Conservation (phyloP, 2,888 invertebrate genomes). For the Amblyjoppa fuscipennis region DNA sequence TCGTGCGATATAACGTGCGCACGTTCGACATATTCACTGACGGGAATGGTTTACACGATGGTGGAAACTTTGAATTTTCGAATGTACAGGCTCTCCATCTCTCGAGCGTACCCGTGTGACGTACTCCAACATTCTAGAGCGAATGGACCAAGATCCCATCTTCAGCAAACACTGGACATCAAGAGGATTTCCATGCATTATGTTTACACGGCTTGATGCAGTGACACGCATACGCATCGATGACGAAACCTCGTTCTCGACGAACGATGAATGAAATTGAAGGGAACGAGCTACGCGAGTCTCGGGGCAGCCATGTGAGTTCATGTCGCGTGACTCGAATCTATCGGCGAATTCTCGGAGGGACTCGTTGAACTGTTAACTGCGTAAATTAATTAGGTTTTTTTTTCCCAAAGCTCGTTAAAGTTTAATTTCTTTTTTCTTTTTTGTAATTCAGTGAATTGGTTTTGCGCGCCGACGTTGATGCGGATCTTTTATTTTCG, state of each 20-base stretch:
- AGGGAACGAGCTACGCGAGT: background rate
- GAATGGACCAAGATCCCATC: background rate
- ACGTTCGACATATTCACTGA: constrained; percentile 11
- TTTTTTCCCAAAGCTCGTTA: background rate
- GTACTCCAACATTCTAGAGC: background rate
- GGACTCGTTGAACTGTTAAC: background rate
- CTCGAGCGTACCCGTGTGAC: background rate
- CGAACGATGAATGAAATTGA: background rate
- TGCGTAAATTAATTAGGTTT: background rate
- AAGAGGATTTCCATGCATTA: background rate
- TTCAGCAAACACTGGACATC: background rate
- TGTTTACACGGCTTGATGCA: background rate
- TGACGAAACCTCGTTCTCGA: background rate
- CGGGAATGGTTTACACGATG: constrained; percentile 12
- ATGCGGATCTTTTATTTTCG: constrained; percentile 3
- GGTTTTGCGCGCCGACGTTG: constrained; percentile 32
- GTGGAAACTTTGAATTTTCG: constrained; percentile 26
- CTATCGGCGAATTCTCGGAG: background rate
- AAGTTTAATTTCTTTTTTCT: background rate
- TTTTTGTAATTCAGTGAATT: constrained; percentile 7
- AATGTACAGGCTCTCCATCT: background rate
- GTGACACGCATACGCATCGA: background rate
- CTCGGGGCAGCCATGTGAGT: background rate
- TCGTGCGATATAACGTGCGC: constrained; percentile 18
- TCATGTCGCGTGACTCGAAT: background rate